Conservation (phyloP, 1,140 invertebrate genomes). For the Vollenhovia emeryi region DNA sequence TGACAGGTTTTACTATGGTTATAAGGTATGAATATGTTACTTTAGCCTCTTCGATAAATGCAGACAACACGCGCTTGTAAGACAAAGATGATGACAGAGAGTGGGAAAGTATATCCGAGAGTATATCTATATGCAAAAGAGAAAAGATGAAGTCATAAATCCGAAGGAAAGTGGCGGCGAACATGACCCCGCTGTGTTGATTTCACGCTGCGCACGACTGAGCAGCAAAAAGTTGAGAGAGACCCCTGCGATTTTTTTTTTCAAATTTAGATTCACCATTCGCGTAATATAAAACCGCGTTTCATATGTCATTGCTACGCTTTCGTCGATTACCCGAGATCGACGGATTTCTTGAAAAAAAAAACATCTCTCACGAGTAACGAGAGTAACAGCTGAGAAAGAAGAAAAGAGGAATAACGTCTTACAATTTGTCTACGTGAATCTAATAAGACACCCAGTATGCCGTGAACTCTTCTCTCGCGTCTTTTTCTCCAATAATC, state of each 20-base stretch:
- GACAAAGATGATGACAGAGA: conserved; percentile 17
- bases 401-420: background rate
- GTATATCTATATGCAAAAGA: conserved; percentile 36
- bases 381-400: background rate
- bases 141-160: conserved; percentile 51
- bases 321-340: conserved; percentile 35
- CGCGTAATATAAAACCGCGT: conserved; percentile 19
- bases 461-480: background rate
- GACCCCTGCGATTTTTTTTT: conserved; percentile 12
- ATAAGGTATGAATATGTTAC: background rate
- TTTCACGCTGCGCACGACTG: conserved; percentile 40
- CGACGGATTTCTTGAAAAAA: background rate
- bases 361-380: background rate
- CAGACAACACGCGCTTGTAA: background rate
- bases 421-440: background rate
- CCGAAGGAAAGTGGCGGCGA: conserved; percentile 34
- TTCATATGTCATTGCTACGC: background rate
- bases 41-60: background rate
- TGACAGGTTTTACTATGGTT: background rate
- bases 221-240: conserved; percentile 35
- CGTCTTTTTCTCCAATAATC: background rate
- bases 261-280: conserved; percentile 14
- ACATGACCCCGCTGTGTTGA: conserved; percentile 39
- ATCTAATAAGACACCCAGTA: background rate
- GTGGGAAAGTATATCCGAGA: background rate